Evolutionary conservation across 2,888 invertebrate genomes (phyloP), one percentile per base, ranked within the genome.

Genomic region (Mesorhabditis sp.): DNA sequence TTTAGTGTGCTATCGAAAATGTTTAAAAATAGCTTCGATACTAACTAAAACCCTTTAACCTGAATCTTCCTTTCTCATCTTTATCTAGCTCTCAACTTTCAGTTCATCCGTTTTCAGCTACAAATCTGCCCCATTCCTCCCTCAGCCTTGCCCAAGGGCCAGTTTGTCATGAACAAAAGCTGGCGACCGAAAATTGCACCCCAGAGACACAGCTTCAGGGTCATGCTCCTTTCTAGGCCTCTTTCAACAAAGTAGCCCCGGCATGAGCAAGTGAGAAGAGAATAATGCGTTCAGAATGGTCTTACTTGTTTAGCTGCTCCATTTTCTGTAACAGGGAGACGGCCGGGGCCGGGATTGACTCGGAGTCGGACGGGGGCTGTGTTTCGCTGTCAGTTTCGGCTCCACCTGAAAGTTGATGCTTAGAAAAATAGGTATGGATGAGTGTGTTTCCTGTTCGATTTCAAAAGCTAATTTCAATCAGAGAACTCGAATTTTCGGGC

Each of bases 281-380:
- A 65, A 64, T 66, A 13, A 67, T 7, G 66, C 6, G 5, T 43
- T 28, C 44, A 13, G 50, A 68, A 3, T 42, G 43, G 50, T n/a
- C 73, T 61, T 62, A 82, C 83, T 75, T 81, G 72, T 84, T 84
- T 50, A 84, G 78, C 72, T 84, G 82, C 71, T 84, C 84, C 84
- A 84, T 84, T 75, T 84, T 84, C 67, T 72, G 72, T 42, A 83
- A 76, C 62, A 83, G 69, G 63, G 74, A 77, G 70, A 77, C 79
- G 67, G 74, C 80, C 73, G 74, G 72, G 45, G 71, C 15, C 61
- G 76, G 72, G 42, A 76, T 65, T 50, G 67, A 70, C 28, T 66
- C 66, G 50, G 68, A 62, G 62, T 70, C 76, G 58, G 77, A 79
- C n/a, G 79, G 77, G 28, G 79, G 80, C 45, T 77, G 73, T 41